Base-by-base conservation (phyloP, 1,140 invertebrate genomes). In the Dendrolimus kikuchii region DNA sequence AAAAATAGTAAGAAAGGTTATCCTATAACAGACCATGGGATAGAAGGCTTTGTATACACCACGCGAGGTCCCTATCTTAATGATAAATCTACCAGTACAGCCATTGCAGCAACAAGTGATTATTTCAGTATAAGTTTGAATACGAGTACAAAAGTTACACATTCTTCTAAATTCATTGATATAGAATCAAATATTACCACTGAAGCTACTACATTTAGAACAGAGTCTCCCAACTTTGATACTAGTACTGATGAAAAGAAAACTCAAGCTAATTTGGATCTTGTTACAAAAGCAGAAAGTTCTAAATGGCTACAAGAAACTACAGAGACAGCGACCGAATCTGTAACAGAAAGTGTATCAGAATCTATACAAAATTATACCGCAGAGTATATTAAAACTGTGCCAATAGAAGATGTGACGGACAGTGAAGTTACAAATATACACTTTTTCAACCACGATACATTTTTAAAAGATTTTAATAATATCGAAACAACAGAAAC, bases 371-470 rank as follows among this genome's bases (percentile, higher is more conserved):
- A 45, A 2, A 45, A 45, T 45, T 8, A 45, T 23, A 23, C 23
- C 23, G 23, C 23, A 23, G 23, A 23, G 23, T 23, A 23, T 23
- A 23, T 23, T 23, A 23, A 23, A 23, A 23, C 23, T 23, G 23
- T 23, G 23, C 43, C n/a, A 45, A 45, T 5, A 45, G 7, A 45
- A 45, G 5, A 9, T 45, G 43, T 45, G n/a, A 45, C 23, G 23
- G 23, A 23, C 1, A 23, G 3, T 23, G 23, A 23, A 23, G 23
- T 23, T 23, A 23, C 23, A 23, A 1, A 23, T 2, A 23, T 23
- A 5, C 8, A 3, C n/a, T 50, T 50, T 39, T 50, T 50, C 42
- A 50, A 50, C n/a, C 2, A 41, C 2, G 37, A 50, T 50, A 50
- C 49, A 41, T 50, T 50, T n/a, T 10, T 45, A 5, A 10, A 45